Evolutionary conservation across 2,888 invertebrate species (phyloP), one percentile per base, ranked within the genome.

Genomic region (Ryuthela nishihirai): DNA sequence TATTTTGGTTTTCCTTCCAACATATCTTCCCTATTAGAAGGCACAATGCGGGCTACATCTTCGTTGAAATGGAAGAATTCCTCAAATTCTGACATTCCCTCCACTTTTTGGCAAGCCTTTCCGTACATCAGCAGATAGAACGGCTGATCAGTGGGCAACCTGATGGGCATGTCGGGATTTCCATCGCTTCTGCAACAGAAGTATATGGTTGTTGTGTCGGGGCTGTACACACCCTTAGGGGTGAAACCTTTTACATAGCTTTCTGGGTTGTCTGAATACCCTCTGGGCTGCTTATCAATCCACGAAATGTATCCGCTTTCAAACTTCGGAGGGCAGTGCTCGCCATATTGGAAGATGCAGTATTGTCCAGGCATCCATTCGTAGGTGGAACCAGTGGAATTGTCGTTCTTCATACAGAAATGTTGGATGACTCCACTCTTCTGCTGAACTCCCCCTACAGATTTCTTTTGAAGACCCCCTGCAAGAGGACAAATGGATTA

Each of bases 161-260:
- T 38, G 12, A 69, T 69, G 2, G 66, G 58, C 21, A 62, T 60
- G 21, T 68, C 64, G 2, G 65, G 59, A 43, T 64, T 64, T 1
- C 68, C 69, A 24, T 69, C 69, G n/a, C 64, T 62, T 10, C 69
- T 65, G 41, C 69, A 69, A 52, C 69, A 69, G 47, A 69, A 69
- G 41, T 64, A 56, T 15, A 69, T 66, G 10, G 64, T 64, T 1
- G 69, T 69, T 36, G 61, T 59, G 35, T 58, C 60, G 20, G 34
- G 21, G 1, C 58, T 64, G 48, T 69, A 69, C 18, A 60, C 54
- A 7, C 66, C 66, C 12, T 44, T 55, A 10, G 60, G 50, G n/a
- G 32, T 9, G 17, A 39, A 48, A 20, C 41, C 44, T 17, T 46
- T 38, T 4, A 25, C 17, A 10, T 42, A 25, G 15, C 18, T 3